Evolutionary conservation across 2,888 invertebrate species (phyloP), one percentile per base, ranked within the genome.

Genomic region (Stomorhina lunata): DNA sequence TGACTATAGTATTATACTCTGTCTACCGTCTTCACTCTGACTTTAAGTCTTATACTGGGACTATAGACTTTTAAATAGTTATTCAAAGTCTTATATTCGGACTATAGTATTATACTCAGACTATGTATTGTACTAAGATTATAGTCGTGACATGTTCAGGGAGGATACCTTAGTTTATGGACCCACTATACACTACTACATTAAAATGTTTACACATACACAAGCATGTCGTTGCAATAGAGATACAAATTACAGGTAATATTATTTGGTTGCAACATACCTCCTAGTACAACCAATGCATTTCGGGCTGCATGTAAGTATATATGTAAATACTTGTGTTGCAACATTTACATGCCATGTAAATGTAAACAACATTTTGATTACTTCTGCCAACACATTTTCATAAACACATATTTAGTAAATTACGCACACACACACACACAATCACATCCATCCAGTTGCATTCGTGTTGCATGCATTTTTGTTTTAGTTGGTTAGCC

Each of bases 401-500:
- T 20, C 72, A n/a, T 29, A 69, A 40, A 40, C 27, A 55, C 43
- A 55, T 27, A 57, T 69, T 55, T 27, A 43, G 29, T 61, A 37
- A 37, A 5, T 53, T 20, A 10, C 10, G 22, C 20, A n/a, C 20
- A 55, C 17, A 37, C 37, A 25, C n/a, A 59, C 50, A 48, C 10
- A 22, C 7, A 15, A 7, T 4, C 9, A 15, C 17, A 20, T 15
- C 0, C 22, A 15, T 40, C 10, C 12, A 34, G 65, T 2, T 71
- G 25, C 45, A 37, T 20, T 34, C 53, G 9, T 65, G 50, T 75
- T 65, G 59, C 72, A 65, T 57, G 65, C 22, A 57, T 66, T 72
- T 79, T 79, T 66, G 79, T 79, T 72, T 66, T 69, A 69, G 69
- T 82, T 82, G 82, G 82, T 82, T 79, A 79, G 82, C 82, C 82